Conservation (phyloP, 2,888 invertebrate species). For the Lasioglossum oenotherae region DNA sequence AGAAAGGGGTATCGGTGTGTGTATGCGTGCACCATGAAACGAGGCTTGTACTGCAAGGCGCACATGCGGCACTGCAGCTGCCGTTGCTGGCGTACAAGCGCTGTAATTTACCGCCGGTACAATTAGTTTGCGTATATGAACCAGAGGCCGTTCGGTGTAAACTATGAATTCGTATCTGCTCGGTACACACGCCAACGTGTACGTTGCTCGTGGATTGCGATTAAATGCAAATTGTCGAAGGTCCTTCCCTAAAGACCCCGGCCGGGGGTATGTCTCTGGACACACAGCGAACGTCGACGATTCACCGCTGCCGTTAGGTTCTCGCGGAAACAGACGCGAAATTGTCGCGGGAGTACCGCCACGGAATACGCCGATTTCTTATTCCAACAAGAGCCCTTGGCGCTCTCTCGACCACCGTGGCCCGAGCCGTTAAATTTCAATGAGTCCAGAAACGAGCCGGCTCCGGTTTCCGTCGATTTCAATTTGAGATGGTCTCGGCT, state of each 20-base stretch:
- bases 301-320: neutral
- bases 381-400: neutral
- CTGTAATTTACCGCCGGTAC: slow-evolving; percentile 77
- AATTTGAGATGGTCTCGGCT: slow-evolving; percentile 5
- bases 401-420: neutral
- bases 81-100: slow-evolving; percentile 74
- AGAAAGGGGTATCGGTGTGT: neutral
- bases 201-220: slow-evolving; percentile 69
- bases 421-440: slow-evolving; percentile 21
- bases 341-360: neutral
- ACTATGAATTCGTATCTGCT: slow-evolving; percentile 77
- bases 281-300: slow-evolving; percentile 18
- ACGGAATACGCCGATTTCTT: slow-evolving; percentile 11
- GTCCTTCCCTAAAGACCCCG: slow-evolving; percentile 47
- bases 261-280: slow-evolving; percentile 39
- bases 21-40: slow-evolving; percentile 60
- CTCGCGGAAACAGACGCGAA: neutral
- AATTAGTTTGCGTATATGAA: slow-evolving; percentile 78
- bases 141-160: slow-evolving; percentile 73
- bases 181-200: slow-evolving; percentile 70
- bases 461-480: slow-evolving; percentile 7
- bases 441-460: neutral
- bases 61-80: slow-evolving; percentile 75
- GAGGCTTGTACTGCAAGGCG: slow-evolving; percentile 66
- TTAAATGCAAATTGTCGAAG: slow-evolving; percentile 77